A percentile compares a stretch with the other conserved stretches of the same genome.
Evolutionary conservation across 2,888 invertebrate genomes (phyloP).

Genomic region (Agonopterix alstromeriana): DNA sequence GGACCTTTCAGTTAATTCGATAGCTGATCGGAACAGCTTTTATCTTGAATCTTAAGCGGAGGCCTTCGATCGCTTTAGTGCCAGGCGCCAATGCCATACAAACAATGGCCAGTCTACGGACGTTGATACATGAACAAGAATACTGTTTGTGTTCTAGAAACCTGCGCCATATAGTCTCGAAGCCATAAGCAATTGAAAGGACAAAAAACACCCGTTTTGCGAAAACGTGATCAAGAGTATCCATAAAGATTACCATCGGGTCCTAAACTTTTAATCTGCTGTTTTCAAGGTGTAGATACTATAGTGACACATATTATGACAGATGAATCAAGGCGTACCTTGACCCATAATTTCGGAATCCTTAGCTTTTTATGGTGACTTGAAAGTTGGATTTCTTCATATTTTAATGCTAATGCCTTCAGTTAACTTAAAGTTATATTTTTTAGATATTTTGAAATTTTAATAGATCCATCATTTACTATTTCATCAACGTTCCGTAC

Average conservation of each 20-base stretch:
- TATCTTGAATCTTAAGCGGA: constrained; percentile 26
- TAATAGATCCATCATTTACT: too few species aligned
- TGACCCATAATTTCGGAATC: too few species aligned
- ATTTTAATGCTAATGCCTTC: too few species aligned
- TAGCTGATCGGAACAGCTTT: constrained; percentile 19
- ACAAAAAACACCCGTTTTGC: constrained; percentile 24
- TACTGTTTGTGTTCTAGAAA: constrained; percentile 22
- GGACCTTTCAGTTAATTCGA: too few species aligned
- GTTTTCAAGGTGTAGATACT: too few species aligned
- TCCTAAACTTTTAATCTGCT: background rate
- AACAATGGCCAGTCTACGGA: constrained; percentile 44
- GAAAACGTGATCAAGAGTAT: constrained; percentile 37
- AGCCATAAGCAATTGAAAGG: constrained; percentile 13
- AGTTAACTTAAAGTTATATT: too few species aligned
- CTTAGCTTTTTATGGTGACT: too few species aligned
- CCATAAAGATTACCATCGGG: constrained; percentile 40
- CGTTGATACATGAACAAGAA: constrained; percentile 29
- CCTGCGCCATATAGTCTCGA: constrained; percentile 1
- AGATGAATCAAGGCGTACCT: too few species aligned
- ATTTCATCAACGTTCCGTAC: too few species aligned
- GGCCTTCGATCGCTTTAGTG: constrained; percentile 46
- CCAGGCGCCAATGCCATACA: constrained; percentile 36
- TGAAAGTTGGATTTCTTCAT: too few species aligned
- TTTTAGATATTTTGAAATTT: too few species aligned
- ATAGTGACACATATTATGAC: too few species aligned